A percentile compares a stretch with the other conserved stretches of the same genome.
Evolutionary conservation across 1,140 invertebrate species (phyloP).

Genomic region (Neelides sp.): DNA sequence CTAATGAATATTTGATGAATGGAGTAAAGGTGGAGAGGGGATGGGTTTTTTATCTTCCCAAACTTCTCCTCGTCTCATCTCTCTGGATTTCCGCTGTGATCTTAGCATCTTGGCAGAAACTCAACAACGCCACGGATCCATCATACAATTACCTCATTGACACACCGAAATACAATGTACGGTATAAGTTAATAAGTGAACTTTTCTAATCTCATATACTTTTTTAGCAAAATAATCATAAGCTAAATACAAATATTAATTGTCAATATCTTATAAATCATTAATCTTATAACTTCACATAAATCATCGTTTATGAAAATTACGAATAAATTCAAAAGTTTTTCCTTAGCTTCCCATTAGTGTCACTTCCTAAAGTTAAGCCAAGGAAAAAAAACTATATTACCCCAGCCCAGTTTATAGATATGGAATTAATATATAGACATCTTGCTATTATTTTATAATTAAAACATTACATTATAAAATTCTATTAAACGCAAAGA

Average conservation of each 20-base stretch:
- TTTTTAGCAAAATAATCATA: neutral
- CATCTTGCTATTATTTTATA: neutral
- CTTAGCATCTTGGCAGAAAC: slow-evolving; percentile 76
- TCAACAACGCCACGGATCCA: slow-evolving; percentile 76
- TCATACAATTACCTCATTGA: slow-evolving; percentile 84
- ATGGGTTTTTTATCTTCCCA: slow-evolving; percentile 82
- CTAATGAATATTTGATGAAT: slow-evolving; percentile 15
- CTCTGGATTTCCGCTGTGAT: slow-evolving; percentile 76
- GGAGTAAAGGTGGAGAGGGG: slow-evolving; percentile 65
- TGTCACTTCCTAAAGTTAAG: no score
- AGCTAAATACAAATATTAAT: neutral
- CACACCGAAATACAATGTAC: slow-evolving; percentile 75
- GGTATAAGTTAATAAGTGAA: no score
- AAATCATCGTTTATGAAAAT: no score
- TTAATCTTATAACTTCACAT: no score
- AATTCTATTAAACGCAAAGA: no score
- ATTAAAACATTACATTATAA: neutral
- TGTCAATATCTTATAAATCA: neutral
- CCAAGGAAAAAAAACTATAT: no score
- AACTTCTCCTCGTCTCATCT: slow-evolving; percentile 71
- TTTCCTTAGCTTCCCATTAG: no score
- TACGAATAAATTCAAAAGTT: no score
- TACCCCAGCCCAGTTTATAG: no score
- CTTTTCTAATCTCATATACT: no score
- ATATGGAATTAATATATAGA: no score